Evolutionary conservation across 2,888 invertebrate species (phyloP).

Genomic region (Stenodera caucasica): DNA sequence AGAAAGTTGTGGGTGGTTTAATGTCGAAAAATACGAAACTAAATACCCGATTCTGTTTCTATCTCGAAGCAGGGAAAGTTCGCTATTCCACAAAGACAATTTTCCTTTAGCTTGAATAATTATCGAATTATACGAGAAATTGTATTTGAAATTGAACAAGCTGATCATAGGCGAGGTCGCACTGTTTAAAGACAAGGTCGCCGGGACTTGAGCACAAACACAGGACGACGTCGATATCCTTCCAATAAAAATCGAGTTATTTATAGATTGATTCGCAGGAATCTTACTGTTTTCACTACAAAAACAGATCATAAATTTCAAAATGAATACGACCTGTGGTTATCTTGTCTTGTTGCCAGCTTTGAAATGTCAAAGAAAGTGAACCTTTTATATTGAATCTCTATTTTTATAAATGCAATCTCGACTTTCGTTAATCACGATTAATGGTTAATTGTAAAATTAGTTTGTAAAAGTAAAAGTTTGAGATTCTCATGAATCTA

Average conservation of each 20-base stretch:
- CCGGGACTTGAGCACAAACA: constrained; percentile 14
- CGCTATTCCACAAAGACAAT: too few species aligned
- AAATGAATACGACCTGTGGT: not conserved
- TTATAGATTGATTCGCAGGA: constrained; percentile 25
- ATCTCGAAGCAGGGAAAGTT: constrained; percentile 1
- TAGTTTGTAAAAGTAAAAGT: not conserved
- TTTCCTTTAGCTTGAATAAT: too few species aligned
- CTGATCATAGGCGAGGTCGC: constrained; percentile 11
- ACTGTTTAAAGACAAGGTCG: constrained; percentile 21
- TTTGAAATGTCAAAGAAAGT: constrained; percentile 20
- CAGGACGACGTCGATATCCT: constrained; percentile 17
- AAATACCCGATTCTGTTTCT: constrained; percentile 3
- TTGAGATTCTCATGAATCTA: not conserved
- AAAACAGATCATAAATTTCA: not conserved
- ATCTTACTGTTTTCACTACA: not conserved
- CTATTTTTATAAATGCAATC: not conserved
- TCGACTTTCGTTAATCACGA: constrained; percentile 6
- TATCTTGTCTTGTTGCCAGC: not conserved
- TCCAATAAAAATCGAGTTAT: constrained; percentile 16
- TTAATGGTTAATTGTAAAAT: not conserved
- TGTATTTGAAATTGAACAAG: constrained; percentile 7
- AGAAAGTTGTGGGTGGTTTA: not conserved
- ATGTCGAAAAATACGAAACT: constrained; percentile 3
- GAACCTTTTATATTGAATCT: constrained; percentile 8
- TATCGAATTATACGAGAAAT: not conserved